phyloP scores from a whole-genome alignment of 2,113 vertebrate species.

The Hippotragus niger region DNA sequence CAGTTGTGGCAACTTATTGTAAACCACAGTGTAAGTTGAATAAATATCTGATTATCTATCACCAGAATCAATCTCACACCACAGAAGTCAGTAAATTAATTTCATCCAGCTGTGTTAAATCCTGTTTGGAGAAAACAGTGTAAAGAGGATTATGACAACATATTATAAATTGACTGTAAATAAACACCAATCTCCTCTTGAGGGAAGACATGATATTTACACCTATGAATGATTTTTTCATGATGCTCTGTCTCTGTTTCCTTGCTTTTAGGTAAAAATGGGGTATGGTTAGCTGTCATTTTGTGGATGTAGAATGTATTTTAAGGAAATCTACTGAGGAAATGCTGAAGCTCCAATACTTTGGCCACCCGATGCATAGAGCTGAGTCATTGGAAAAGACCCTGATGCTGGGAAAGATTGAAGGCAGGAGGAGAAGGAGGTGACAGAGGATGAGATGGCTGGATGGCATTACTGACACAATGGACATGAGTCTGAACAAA shows the following conservation, averaged over 20 bases:
- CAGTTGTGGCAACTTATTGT: neutral
- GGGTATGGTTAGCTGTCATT: neutral
- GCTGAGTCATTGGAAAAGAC: neutral
- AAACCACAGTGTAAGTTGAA: neutral
- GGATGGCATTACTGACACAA: neutral
- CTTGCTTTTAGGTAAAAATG: neutral
- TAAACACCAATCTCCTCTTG: neutral
- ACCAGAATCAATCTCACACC: neutral
- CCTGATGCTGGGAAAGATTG: neutral
- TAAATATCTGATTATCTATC: slow-evolving; percentile 6
- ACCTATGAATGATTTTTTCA: neutral
- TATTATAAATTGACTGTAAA: slow-evolving; percentile 16
- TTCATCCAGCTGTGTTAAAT: slow-evolving; percentile 13
- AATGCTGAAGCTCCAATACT: neutral
- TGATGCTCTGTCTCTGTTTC: neutral
- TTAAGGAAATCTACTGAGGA: neutral
- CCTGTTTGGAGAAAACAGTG: neutral
- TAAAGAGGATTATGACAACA: slow-evolving; percentile 24
- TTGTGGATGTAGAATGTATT: neutral
- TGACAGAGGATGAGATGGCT: neutral
- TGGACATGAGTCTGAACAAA: neutral
- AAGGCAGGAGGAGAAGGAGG: neutral
- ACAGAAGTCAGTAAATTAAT: slow-evolving; percentile 7
- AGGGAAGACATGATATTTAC: neutral
- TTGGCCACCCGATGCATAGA: neutral